Evolutionary conservation across 2,797 vertebrate species (phyloP).

Genomic region (Sebastes itinus): DNA sequence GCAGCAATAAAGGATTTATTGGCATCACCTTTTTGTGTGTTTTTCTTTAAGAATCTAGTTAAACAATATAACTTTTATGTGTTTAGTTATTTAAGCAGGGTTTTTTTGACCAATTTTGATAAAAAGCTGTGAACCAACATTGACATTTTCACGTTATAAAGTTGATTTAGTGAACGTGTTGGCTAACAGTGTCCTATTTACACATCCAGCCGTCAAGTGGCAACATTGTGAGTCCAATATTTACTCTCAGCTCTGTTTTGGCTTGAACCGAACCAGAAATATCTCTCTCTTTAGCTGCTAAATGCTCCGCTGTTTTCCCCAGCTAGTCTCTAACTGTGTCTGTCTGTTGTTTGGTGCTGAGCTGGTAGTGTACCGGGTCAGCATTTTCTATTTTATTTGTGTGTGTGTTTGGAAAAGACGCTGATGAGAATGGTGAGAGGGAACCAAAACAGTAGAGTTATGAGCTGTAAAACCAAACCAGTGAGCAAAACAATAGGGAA

Average conservation of each 20-base stretch:
- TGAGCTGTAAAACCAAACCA: accelerated
- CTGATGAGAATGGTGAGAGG: no score
- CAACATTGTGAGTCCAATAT: neutral
- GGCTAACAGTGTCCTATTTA: neutral
- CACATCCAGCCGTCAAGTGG: neutral
- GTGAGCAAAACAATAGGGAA: no score
- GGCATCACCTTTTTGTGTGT: neutral
- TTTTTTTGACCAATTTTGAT: neutral
- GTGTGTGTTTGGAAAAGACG: no score
- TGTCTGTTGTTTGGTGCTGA: neutral
- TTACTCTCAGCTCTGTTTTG: neutral
- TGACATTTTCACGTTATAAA: neutral
- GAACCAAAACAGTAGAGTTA: no score
- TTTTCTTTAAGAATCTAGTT: neutral
- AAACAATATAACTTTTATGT: neutral
- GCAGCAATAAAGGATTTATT: neutral
- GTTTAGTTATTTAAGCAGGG: neutral
- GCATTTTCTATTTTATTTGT: no score
- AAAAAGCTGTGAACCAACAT: neutral
- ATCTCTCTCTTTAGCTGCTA: neutral
- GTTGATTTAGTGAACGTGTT: neutral
- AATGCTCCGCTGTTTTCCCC: neutral
- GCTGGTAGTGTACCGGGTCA: no score
- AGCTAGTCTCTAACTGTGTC: neutral
- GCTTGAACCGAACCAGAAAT: neutral